Conservation (phyloP, 2,797 vertebrate species). For the Microctenopoma lineatum region DNA sequence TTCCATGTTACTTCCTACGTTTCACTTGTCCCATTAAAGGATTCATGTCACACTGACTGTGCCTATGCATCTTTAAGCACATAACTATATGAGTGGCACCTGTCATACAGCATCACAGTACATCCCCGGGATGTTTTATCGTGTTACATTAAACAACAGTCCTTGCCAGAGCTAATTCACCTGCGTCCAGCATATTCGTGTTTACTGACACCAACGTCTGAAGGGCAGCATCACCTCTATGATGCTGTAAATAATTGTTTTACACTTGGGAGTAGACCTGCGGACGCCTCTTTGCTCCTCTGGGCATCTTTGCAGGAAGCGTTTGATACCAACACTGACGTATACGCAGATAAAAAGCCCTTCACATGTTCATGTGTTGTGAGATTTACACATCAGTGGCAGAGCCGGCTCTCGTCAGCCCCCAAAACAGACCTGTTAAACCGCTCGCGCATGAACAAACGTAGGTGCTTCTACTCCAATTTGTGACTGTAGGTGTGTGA, state of each 20-base stretch:
- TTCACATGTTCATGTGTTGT: not conserved
- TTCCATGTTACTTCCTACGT: not conserved
- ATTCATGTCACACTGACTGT: not conserved
- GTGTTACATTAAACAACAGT: not conserved
- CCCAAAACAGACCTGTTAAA: not conserved
- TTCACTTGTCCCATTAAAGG: not conserved
- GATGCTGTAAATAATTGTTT: not conserved
- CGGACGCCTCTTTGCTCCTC: not conserved
- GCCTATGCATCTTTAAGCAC: not conserved
- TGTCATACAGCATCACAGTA: not conserved
- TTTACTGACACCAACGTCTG: not conserved
- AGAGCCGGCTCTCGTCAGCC: too few relatives aligned
- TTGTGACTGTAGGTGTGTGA: not conserved
- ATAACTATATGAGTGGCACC: not conserved
- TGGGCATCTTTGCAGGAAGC: not conserved
- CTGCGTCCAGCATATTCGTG: conserved; percentile 1
- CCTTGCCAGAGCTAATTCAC: conserved; percentile 1
- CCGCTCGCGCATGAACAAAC: not conserved
- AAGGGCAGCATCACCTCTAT: not conserved
- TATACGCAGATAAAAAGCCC: not conserved
- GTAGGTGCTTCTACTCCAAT: not conserved
- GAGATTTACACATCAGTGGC: not conserved
- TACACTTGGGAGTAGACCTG: not conserved
- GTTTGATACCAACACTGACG: not conserved
- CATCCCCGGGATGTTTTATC: not conserved